A percentile compares a stretch with the other conserved stretches of the same genome.
Conservation (phyloP, 2,888 invertebrate species). For the Omphaloscelis lunosa region DNA sequence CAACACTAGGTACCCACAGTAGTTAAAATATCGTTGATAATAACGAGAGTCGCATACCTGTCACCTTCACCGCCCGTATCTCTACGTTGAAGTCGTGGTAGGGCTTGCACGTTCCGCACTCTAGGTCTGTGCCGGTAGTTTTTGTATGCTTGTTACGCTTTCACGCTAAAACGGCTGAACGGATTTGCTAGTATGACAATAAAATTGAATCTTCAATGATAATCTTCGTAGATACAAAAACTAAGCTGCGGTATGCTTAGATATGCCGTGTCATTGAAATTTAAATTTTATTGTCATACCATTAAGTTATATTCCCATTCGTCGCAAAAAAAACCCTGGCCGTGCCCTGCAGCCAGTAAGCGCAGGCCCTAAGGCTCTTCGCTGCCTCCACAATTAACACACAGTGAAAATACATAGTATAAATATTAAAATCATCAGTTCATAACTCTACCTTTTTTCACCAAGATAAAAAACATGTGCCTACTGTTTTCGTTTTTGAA, state of each 20-base stretch:
- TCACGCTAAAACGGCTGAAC: too few relatives aligned
- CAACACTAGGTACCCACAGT: too few relatives aligned
- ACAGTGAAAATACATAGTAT: not conserved
- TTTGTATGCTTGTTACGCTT: too few relatives aligned
- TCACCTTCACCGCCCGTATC: too few relatives aligned
- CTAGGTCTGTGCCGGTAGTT: too few relatives aligned
- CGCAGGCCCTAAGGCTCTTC: not conserved
- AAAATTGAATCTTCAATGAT: not conserved
- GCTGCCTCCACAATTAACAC: not conserved
- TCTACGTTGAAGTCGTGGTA: too few relatives aligned
- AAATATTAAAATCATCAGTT: not conserved
- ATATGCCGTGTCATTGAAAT: not conserved
- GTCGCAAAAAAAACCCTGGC: not conserved
- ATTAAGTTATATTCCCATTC: not conserved
- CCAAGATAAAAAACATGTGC: not conserved
- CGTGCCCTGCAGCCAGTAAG: not conserved
- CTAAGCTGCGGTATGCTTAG: not conserved
- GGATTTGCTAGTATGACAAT: not conserved
- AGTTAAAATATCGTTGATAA: too few relatives aligned
- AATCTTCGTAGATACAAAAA: not conserved
- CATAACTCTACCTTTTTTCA: not conserved
- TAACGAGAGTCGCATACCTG: too few relatives aligned
- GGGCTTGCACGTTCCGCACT: too few relatives aligned
- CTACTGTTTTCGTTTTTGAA: not conserved
- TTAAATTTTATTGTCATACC: not conserved